These are phyloP conservation scores for Drosophila lutescens DNA, from an alignment of 2,888 invertebrate genomes.

Conservation along the genomic window DNA sequence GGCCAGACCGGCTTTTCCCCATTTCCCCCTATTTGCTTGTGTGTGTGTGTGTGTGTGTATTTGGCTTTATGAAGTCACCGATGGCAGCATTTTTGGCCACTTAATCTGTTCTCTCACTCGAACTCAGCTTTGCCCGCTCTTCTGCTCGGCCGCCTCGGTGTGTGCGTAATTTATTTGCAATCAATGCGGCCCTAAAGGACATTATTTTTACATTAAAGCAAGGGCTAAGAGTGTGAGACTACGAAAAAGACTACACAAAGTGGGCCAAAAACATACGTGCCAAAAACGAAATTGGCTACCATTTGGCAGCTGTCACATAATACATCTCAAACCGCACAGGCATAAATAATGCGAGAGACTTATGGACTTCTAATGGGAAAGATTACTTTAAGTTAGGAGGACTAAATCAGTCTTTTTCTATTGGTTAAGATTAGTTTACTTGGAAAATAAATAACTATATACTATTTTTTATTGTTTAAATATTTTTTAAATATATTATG, in stretches of 20 bases:
- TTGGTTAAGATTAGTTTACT: too few relatives aligned
- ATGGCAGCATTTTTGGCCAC: constrained; percentile 57
- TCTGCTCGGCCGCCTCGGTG: constrained; percentile 1
- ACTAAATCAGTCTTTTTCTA: background rate
- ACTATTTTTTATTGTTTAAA: too few relatives aligned
- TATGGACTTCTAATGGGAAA: background rate
- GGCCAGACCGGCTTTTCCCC: constrained; percentile 20
- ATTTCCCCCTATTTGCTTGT: constrained; percentile 11
- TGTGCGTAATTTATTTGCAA: constrained; percentile 78
- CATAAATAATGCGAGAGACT: background rate
- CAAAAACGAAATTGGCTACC: constrained; percentile 54
- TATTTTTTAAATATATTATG: too few relatives aligned
- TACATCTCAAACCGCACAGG: constrained; percentile 50
- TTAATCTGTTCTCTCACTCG: constrained; percentile 63
- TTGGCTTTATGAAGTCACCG: constrained; percentile 67
- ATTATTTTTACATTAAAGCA: constrained; percentile 75
- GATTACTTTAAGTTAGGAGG: background rate
- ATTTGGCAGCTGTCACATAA: constrained; percentile 73
- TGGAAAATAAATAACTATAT: too few relatives aligned
- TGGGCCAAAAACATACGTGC: constrained; percentile 41
- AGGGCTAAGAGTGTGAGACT: constrained; percentile 13
- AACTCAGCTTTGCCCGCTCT: constrained; percentile 9
- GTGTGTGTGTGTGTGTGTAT: constrained; percentile 15
- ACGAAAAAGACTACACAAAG: constrained; percentile 3
- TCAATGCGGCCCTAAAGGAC: constrained; percentile 74